phyloP scores from a whole-genome alignment of 2,888 invertebrate species.

The Hipparchia semele region DNA sequence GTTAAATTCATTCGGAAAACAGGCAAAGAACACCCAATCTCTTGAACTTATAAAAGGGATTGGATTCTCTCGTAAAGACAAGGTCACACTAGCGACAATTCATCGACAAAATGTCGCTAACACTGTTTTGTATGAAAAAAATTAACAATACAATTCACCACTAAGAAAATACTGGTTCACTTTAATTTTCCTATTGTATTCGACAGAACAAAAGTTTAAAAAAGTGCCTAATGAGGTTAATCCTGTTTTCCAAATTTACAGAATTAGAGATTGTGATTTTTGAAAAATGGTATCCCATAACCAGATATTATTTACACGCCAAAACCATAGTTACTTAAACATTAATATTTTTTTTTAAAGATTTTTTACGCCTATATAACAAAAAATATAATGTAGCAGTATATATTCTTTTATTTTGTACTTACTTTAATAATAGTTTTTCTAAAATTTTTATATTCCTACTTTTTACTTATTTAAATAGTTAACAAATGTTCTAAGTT shows the following conservation, averaged over 20 bases:
- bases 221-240: neutral
- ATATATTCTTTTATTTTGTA: neutral
- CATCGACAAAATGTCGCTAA: neutral
- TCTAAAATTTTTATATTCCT: neutral
- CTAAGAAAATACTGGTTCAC: no score
- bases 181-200: no score
- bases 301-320: constrained; percentile 9
- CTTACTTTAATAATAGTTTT: neutral
- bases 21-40: constrained; percentile 11
- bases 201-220: neutral
- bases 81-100: neutral
- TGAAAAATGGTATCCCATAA: constrained; percentile 1
- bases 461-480: neutral
- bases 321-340: constrained; percentile 8
- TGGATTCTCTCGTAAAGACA: neutral
- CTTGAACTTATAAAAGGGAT: constrained; percentile 1
- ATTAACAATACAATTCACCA: no score
- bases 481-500: neutral
- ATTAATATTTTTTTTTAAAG: constrained; percentile 4
- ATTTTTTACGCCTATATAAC: constrained; percentile 4
- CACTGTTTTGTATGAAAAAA: neutral
- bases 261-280: neutral
- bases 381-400: neutral
- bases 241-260: constrained; percentile 7
- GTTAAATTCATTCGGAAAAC: constrained; percentile 22